A percentile compares a stretch with the other conserved stretches of the same genome.
These are phyloP conservation scores for Rhaphigaster nebulosa DNA, from an alignment of 2,888 invertebrate genomes.

Conservation along the genomic window DNA sequence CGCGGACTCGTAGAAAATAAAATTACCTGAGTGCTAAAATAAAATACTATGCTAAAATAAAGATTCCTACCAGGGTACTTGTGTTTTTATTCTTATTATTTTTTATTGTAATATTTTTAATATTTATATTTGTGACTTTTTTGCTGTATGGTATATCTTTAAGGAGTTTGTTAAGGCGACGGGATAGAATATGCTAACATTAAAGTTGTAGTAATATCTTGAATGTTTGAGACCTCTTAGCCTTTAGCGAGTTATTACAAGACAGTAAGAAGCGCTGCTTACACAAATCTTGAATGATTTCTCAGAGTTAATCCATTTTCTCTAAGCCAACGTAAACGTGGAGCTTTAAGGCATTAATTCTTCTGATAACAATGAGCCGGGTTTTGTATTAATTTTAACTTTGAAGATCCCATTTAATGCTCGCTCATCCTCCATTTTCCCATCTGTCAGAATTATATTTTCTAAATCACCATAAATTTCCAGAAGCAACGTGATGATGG, in stretches of 20 bases:
- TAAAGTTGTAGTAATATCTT: too few species aligned
- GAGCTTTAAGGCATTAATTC: not conserved
- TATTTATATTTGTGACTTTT: too few species aligned
- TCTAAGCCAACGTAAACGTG: not conserved
- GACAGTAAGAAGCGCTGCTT: not conserved
- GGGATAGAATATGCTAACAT: too few species aligned
- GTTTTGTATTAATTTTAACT: slow-evolving; percentile 28
- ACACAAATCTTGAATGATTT: slow-evolving; percentile 23
- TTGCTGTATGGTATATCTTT: too few species aligned
- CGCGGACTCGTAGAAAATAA: too few species aligned
- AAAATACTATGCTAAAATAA: too few species aligned
- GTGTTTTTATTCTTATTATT: too few species aligned
- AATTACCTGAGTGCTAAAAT: too few species aligned
- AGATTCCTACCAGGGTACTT: too few species aligned
- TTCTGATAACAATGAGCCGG: not conserved
- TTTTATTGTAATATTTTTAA: too few species aligned
- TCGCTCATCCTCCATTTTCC: not conserved
- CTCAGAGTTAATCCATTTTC: not conserved
- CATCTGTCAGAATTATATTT: slow-evolving; percentile 28
- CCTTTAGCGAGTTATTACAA: not conserved
- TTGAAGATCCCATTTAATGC: not conserved
- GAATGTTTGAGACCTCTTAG: too few species aligned
- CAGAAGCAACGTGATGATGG: not conserved
- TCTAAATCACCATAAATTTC: not conserved
- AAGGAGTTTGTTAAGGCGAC: too few species aligned